Base-by-base conservation (phyloP, 2,888 invertebrate genomes). In the Sepioteuthis lessoniana region DNA sequence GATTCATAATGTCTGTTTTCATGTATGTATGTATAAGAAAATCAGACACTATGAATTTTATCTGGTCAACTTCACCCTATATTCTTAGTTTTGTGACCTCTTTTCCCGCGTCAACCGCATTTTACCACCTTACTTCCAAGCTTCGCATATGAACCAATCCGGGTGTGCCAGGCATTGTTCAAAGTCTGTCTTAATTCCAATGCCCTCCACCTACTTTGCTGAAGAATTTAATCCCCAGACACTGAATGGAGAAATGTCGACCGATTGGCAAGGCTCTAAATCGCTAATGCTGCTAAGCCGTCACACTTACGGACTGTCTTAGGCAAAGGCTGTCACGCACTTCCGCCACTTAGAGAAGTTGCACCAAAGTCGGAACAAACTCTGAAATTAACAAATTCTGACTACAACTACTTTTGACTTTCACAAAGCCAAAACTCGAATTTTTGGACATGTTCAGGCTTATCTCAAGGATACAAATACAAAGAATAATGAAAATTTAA, bases 271-370 rank as follows among this genome's bases (percentile, higher is more conserved):
- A n/a, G 76, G n/a, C n/a, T 35, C n/a, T n/a, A 76, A 76, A 76
- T 76, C 76, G 76, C n/a, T 35, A 35, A n/a, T 8, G n/a, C 76
- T 19, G 76, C 76, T 76, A 76, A n/a, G 76, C 76, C 76, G 76
- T 76, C 76, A 76, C 76, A 76, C 76, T 76, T 76, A n/a, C 35
- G 35, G 76, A 16, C n/a, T 16, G 76, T 16, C n/a, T 76, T n/a
- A 76, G n/a, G 76, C 76, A n/a, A n/a, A 0, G 76, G 8, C 76
- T 76, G 76, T 76, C 76, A 76, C 76, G 76, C 35, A 76, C 76
- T 76, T 76, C 76, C 76, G 76, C 76, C 76, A 76, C 25, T 76
- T 76, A 76, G n/a, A 76, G n/a, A 76, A 76, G 76, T n/a, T 76
- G 13, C n/a, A n/a, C 13, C 35, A 4, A 76, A 76, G 76, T 76